Conservation (phyloP, 2,113 vertebrate genomes). For the Cebus imitator region DNA sequence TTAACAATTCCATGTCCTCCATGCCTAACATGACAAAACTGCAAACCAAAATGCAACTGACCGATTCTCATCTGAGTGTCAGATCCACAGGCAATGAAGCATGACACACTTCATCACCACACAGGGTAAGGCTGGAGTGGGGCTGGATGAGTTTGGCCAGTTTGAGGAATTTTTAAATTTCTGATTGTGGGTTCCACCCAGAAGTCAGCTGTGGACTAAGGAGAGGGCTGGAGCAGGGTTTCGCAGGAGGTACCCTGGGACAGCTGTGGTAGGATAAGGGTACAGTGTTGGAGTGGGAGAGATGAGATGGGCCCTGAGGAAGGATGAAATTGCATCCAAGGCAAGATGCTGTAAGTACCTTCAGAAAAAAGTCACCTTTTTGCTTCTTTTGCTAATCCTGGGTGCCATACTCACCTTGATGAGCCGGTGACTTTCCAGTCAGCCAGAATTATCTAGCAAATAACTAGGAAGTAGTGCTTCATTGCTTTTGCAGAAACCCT, state of each 20-base stretch:
- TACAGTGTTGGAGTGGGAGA: neutral
- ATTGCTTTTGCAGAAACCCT: neutral
- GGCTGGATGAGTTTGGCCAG: neutral
- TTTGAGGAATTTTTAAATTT: neutral
- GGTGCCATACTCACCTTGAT: neutral
- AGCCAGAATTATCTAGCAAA: neutral
- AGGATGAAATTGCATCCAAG: neutral
- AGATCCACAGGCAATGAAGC: neutral
- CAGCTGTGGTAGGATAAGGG: neutral
- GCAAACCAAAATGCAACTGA: neutral
- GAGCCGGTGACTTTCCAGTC: neutral
- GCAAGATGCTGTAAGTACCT: neutral
- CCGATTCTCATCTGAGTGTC: neutral
- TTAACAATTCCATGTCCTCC: neutral
- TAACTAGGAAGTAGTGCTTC: neutral
- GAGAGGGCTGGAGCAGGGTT: neutral
- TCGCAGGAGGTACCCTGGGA: neutral
- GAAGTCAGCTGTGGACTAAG: neutral
- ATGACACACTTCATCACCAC: neutral
- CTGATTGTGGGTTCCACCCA: neutral
- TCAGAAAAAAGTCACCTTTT: neutral
- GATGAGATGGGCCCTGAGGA: neutral
- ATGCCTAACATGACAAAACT: neutral
- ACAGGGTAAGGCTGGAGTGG: neutral
- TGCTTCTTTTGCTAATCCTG: neutral